These are phyloP conservation scores for Siderastrea siderea DNA, from an alignment of 92 coral and sea anemone species.

Conservation along the genomic window DNA sequence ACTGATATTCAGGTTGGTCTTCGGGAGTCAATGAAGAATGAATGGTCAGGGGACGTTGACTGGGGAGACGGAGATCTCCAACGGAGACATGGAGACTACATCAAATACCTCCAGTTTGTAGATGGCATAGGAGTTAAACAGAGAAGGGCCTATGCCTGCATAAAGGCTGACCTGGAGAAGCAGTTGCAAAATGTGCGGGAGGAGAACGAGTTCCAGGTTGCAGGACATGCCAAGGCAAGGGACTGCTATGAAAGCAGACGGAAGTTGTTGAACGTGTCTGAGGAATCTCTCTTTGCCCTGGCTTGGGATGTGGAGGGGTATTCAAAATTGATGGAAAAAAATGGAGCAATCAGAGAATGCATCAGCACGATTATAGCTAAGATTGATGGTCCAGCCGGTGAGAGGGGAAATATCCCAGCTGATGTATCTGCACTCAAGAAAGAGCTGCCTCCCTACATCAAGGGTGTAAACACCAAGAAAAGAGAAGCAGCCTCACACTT, in stretches of 20 bases:
- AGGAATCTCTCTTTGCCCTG: constrained; percentile 68
- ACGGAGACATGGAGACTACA: constrained; percentile 22
- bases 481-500: constrained; percentile 77
- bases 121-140: constrained; percentile 35
- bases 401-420: constrained; percentile 20
- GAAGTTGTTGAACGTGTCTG: constrained; percentile 38
- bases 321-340: constrained; percentile 50
- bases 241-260: constrained; percentile 14
- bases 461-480: constrained; percentile 59
- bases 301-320: constrained; percentile 74
- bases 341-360: constrained; percentile 16
- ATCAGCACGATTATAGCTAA: constrained; percentile 4
- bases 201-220: constrained; percentile 25
- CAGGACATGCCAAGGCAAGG: constrained; percentile 36
- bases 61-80: constrained; percentile 38
- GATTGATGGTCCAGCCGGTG: not conserved
- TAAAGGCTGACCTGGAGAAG: constrained; percentile 40
- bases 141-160: constrained; percentile 24
- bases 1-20: constrained; percentile 57
- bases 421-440: constrained; percentile 41
- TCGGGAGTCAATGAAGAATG: constrained; percentile 40
- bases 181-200: constrained; percentile 7
- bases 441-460: constrained; percentile 53
- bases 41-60: constrained; percentile 57
- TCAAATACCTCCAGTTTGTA: constrained; percentile 47